Conservation (phyloP, 2,113 vertebrate species). For the Talpa occidentalis region DNA sequence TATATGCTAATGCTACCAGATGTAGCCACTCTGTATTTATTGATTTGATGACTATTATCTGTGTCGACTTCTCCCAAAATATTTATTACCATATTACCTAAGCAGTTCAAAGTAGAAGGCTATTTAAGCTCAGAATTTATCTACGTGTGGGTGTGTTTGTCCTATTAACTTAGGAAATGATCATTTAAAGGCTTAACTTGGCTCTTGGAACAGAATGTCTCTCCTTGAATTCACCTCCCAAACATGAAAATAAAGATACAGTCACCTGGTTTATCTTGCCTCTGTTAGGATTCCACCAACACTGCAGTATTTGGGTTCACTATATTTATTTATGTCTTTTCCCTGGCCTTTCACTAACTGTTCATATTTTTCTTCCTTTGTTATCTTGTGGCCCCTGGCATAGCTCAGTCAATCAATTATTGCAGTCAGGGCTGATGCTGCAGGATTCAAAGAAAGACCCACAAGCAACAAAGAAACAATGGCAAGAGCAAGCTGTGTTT, state of each 20-base stretch:
- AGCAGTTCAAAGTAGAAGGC: slow-evolving; percentile 33
- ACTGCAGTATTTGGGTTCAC: slow-evolving; percentile 68
- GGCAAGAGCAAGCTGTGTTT: neutral
- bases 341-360: slow-evolving; percentile 51
- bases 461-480: slow-evolving; percentile 35
- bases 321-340: slow-evolving; percentile 74
- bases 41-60: slow-evolving; percentile 58
- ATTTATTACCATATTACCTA: slow-evolving; percentile 55
- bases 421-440: slow-evolving; percentile 62
- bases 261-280: slow-evolving; percentile 73
- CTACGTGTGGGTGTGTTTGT: neutral
- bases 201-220: slow-evolving; percentile 52
- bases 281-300: slow-evolving; percentile 63
- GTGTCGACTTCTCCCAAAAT: slow-evolving; percentile 28
- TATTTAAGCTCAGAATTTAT: slow-evolving; percentile 21
- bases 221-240: slow-evolving; percentile 80
- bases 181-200: slow-evolving; percentile 16
- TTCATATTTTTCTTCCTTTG: slow-evolving; percentile 77
- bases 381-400: slow-evolving; percentile 66
- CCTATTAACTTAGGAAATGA: slow-evolving; percentile 52
- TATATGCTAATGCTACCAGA: slow-evolving; percentile 50
- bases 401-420: slow-evolving; percentile 70
- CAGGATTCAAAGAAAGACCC: slow-evolving; percentile 69
- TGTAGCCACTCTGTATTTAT: slow-evolving; percentile 49
- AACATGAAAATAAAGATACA: neutral